Evolutionary conservation across 2,113 vertebrate genomes (phyloP).

Genomic region (Euleptes europaea): DNA sequence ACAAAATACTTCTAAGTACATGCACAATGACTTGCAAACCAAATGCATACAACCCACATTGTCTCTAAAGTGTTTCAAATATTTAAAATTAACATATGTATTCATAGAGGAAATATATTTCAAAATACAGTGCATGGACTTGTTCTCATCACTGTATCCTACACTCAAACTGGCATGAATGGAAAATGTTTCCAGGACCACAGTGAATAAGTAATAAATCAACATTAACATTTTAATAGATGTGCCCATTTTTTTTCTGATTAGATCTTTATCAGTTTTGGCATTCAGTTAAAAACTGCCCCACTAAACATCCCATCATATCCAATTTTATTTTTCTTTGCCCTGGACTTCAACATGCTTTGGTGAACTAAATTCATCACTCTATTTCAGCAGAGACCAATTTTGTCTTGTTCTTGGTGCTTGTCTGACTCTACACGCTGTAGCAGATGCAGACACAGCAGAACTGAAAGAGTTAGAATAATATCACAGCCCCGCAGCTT

Average conservation of each 20-base stretch:
- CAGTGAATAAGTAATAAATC: background rate
- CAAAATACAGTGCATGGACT: background rate
- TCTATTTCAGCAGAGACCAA: background rate
- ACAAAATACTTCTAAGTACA: no score
- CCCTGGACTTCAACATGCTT: background rate
- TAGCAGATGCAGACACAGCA: background rate
- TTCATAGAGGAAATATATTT: slow-evolving; percentile 3
- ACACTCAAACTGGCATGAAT: background rate
- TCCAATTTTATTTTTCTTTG: background rate
- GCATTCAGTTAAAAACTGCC: background rate
- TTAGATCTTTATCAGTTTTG: slow-evolving; percentile 14
- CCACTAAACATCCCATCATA: background rate
- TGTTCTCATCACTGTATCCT: background rate
- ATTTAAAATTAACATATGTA: background rate
- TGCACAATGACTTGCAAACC: no score
- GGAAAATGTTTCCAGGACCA: background rate
- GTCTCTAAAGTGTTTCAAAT: background rate
- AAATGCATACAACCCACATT: slow-evolving; percentile 4
- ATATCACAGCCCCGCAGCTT: background rate
- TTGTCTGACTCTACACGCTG: slow-evolving; percentile 12
- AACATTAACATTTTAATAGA: background rate
- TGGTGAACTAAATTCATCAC: slow-evolving; percentile 4
- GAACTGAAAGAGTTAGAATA: background rate
- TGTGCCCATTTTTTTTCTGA: slow-evolving; percentile 12
- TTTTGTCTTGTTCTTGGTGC: background rate